Percentiles rank a stretch among this genome's conserved stretches.
phyloP scores from a whole-genome alignment of 2,888 invertebrate genomes.

The Adelphocoris suturalis region DNA sequence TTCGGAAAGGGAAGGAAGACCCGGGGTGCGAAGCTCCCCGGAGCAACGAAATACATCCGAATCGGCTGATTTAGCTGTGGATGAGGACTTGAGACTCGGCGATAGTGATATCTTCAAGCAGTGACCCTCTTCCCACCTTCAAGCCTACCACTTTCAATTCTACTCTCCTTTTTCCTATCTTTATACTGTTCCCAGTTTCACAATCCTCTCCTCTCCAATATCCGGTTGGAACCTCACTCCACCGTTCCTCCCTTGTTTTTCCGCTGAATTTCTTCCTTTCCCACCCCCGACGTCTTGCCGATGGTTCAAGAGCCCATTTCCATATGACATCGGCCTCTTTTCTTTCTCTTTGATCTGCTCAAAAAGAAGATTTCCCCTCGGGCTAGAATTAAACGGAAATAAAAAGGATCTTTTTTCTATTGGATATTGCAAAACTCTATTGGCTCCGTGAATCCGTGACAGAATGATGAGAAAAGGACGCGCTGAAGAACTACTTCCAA shows the following conservation, averaged over 20 bases:
- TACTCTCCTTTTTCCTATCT: constrained; percentile 58
- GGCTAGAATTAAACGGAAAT: constrained; percentile 72
- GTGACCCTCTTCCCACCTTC: constrained; percentile 54
- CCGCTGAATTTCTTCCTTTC: constrained; percentile 65
- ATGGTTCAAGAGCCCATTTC: constrained; percentile 54
- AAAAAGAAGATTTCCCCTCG: constrained; percentile 70
- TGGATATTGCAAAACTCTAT: constrained; percentile 69
- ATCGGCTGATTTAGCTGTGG: constrained; percentile 68
- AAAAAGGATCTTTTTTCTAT: constrained; percentile 67
- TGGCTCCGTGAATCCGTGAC: constrained; percentile 10
- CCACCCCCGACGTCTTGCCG: neutral
- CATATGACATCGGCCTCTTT: constrained; percentile 69
- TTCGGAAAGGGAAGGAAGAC: constrained; percentile 28
- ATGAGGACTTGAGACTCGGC: constrained; percentile 51
- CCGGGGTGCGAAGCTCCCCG: neutral
- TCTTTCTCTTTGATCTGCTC: constrained; percentile 65
- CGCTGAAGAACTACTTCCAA: neutral
- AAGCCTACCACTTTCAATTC: constrained; percentile 67
- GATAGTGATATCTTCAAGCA: constrained; percentile 65
- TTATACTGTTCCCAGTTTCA: constrained; percentile 65
- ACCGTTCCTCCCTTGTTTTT: constrained; percentile 57
- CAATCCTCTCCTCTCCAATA: constrained; percentile 66
- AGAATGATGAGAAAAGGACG: constrained; percentile 41
- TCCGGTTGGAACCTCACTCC: constrained; percentile 50
- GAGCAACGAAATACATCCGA: constrained; percentile 65